These are phyloP conservation scores for Botia kubotai DNA, from an alignment of 2,797 vertebrate species.

Conservation along the genomic window DNA sequence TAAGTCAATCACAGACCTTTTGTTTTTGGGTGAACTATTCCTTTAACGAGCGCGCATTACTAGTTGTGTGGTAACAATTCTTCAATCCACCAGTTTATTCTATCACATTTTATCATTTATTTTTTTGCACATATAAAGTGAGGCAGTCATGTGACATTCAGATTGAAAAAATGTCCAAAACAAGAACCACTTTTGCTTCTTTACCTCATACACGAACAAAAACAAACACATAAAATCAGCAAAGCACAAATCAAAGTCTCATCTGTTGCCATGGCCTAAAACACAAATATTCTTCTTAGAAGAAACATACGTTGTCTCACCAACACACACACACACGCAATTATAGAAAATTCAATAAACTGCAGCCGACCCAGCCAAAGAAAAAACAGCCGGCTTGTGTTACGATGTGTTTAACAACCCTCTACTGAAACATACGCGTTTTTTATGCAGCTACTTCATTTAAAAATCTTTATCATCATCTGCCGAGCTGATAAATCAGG, in stretches of 20 bases:
- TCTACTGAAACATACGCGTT: background rate
- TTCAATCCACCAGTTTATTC: no score
- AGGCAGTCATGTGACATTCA: constrained; percentile 52
- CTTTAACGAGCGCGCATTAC: no score
- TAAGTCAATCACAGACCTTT: no score
- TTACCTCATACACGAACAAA: no score
- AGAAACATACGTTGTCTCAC: background rate
- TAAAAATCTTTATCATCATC: background rate
- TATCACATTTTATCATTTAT: background rate
- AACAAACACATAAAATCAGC: background rate
- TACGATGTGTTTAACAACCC: constrained; percentile 3
- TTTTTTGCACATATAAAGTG: constrained; percentile 45
- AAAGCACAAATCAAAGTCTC: background rate
- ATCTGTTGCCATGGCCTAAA: background rate
- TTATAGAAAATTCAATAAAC: background rate
- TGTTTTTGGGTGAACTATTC: no score
- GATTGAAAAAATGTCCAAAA: background rate
- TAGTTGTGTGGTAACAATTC: no score
- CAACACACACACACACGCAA: background rate
- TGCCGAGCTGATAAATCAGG: background rate
- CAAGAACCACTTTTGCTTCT: no score
- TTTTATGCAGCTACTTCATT: constrained; percentile 17
- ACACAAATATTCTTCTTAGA: background rate
- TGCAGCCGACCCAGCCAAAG: background rate
- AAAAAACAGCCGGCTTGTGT: background rate